phyloP scores from a whole-genome alignment of 2,113 vertebrate species.

The Halcyon malimbica region DNA sequence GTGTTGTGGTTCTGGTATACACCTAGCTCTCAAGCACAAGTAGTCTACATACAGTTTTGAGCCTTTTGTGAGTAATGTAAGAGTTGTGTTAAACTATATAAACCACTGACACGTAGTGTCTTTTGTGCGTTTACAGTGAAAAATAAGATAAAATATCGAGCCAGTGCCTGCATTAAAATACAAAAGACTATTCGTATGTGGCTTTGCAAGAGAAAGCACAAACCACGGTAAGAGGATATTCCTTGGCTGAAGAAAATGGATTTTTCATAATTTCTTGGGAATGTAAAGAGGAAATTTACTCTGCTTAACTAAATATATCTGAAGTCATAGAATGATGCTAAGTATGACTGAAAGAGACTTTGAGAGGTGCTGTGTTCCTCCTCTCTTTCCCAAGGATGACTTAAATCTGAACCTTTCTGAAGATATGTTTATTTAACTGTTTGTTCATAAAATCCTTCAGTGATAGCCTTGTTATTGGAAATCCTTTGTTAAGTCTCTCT shows the following conservation, averaged over 20 bases:
- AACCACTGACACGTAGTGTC: neutral
- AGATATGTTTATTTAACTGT: neutral
- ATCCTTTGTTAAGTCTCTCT: neutral
- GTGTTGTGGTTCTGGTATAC: neutral
- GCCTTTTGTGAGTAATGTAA: neutral
- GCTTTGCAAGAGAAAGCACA: slow-evolving; percentile 96
- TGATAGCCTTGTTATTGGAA: neutral
- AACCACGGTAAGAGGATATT: slow-evolving; percentile 86
- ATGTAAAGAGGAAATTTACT: neutral
- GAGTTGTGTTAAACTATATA: neutral
- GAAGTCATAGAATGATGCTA: neutral
- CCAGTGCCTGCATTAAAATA: slow-evolving; percentile 89
- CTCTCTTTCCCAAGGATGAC: neutral
- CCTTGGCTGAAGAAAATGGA: neutral
- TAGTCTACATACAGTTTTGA: neutral
- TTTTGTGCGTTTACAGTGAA: slow-evolving; percentile 82
- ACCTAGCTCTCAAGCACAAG: neutral
- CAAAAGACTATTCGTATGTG: slow-evolving; percentile 98
- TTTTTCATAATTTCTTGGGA: neutral
- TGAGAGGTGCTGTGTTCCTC: neutral
- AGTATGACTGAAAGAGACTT: neutral
- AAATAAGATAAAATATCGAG: slow-evolving; percentile 93
- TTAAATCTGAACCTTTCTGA: neutral
- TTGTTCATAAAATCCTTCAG: neutral
- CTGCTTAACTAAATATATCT: neutral